Evolutionary conservation across 2,797 vertebrate genomes (phyloP), one percentile per base, ranked within the genome.

Genomic region (Centroberyx gerrardi): DNA sequence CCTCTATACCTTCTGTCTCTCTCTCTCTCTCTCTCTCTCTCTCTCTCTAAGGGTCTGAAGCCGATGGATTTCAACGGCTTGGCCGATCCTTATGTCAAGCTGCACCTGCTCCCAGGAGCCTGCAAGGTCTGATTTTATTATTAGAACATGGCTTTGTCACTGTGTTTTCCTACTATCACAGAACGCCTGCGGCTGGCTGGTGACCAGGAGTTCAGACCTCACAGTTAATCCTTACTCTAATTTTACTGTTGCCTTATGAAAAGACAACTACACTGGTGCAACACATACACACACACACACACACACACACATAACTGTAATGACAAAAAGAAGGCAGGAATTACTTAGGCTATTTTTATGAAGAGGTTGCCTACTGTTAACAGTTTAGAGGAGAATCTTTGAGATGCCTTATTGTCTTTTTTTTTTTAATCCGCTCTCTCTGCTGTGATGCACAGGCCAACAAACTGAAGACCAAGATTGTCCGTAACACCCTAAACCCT

Each of bases 21-120:
- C 31, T 40, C n/a, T 53, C 31, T 52, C 33, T 18, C 42, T 49
- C 14, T 49, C 14, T 42, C 44, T 56, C 18, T 74, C 6, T 72
- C 27, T 80, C 40, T 81, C 66, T 74, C 27, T 59, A 63, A 98
- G 97, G 97, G 97, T 74, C 91, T 98, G 82, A 98, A 97, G 83
- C 96, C 97, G 9, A 98, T 97, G 97, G 97, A 97, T 92, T 97
- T 97, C 86, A 97, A 97, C 9, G 97, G 97, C 75, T 89, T 97
- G 68, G 95, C 97, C 0, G 97, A 98, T 87, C 97, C 97, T 29
- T 98, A 98, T 0, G 96, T 98, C 76, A 98, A 98, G 85, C 91
- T 98, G 65, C 97, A 98, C 67, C 94, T 98, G 65, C 93, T 98
- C 55, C 97, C 97, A 0, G 97, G 97, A 76, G 96, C 97, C 77